Conservation (phyloP, 2,797 vertebrate genomes). For the Lepus townsendii region DNA sequence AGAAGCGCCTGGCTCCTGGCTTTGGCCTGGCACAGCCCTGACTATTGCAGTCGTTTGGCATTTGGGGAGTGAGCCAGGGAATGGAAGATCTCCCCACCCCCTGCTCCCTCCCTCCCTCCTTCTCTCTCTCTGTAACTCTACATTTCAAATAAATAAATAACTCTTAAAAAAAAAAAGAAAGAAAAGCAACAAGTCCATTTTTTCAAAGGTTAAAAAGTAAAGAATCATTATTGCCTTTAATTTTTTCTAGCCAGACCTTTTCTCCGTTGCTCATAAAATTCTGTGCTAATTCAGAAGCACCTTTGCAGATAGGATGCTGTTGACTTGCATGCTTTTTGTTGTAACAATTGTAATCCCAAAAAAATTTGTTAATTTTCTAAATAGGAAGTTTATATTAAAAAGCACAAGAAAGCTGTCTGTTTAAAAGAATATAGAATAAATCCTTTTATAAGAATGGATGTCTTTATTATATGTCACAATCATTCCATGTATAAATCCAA, state of each 20-base stretch:
- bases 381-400: constrained; percentile 31
- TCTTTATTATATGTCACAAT: not conserved
- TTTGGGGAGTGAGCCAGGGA: too few species aligned
- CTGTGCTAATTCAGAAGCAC: constrained; percentile 14
- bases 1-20: too few species aligned
- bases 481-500: constrained; percentile 48
- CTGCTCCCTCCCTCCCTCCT: too few species aligned
- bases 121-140: too few species aligned
- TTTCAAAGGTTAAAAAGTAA: not conserved
- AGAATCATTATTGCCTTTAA: not conserved
- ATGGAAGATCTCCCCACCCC: too few species aligned
- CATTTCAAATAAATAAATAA: too few species aligned
- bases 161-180: not conserved
- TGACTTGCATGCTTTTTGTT: not conserved
- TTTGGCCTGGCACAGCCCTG: too few species aligned
- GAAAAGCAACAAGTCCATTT: constrained; percentile 38
- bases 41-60: too few species aligned
- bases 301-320: not conserved
- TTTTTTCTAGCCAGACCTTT: constrained; percentile 51
- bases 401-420: constrained; percentile 34
- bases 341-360: not conserved
- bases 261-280: constrained; percentile 17
- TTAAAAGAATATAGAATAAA: constrained; percentile 48
- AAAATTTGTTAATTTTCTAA: constrained; percentile 44
- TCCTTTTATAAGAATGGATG: constrained; percentile 11